Evolutionary conservation across 1,140 invertebrate species (phyloP).

Genomic region (Euborellia annulipes): DNA sequence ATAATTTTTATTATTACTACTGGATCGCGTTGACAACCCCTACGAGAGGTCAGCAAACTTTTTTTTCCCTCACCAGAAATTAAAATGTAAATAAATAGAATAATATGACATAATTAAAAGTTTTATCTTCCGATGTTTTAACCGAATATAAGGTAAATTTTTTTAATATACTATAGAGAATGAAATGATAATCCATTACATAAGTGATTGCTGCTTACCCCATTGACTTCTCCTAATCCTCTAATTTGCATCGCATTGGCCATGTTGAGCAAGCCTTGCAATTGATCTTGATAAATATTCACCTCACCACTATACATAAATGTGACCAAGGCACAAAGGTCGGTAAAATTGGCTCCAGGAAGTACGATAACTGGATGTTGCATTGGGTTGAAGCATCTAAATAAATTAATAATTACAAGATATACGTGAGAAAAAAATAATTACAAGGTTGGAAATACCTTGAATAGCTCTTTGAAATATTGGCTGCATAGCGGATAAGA

Average conservation of each 20-base stretch:
- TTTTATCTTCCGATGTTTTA: no score
- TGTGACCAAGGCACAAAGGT: conserved; percentile 64
- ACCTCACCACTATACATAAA: conserved; percentile 90
- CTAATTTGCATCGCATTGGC: conserved; percentile 73
- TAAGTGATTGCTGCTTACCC: conserved; percentile 30
- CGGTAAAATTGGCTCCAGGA: conserved; percentile 59
- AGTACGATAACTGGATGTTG: conserved; percentile 72
- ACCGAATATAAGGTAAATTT: no score
- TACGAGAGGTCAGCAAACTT: no score
- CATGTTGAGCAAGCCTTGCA: conserved; percentile 62
- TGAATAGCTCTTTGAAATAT: conserved; percentile 81
- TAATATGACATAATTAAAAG: no score
- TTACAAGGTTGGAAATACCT: conserved; percentile 31
- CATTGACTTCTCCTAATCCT: conserved; percentile 66
- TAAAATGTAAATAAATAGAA: no score
- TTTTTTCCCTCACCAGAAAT: no score
- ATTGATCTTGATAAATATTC: conserved; percentile 65
- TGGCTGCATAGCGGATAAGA: conserved; percentile 81
- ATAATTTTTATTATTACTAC: no score
- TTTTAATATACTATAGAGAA: no score
- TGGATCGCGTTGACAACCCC: no score
- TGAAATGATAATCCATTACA: no score
- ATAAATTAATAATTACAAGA: conserved; percentile 13
- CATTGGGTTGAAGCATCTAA: conserved; percentile 46
- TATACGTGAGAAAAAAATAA: conserved; percentile 6